A percentile compares a stretch with the other conserved stretches of the same genome.
Conservation (phyloP, 2,113 vertebrate genomes). For the Hystrix brachyura region DNA sequence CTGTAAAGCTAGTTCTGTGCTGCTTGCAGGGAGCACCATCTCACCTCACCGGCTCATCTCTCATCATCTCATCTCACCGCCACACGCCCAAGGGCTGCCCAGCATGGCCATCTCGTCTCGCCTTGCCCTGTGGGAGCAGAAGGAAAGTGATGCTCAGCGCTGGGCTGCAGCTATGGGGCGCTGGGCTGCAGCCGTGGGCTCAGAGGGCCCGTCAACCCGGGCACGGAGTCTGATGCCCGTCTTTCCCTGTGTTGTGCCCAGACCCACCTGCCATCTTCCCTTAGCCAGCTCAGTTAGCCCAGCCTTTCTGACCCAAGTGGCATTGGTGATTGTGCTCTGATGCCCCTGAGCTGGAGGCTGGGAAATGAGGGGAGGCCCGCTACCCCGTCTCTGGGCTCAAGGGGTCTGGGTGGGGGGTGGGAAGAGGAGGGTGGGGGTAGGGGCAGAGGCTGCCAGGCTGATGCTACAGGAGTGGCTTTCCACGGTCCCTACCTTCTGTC, state of each 20-base stretch:
- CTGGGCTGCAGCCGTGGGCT: not conserved
- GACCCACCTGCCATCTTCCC: not conserved
- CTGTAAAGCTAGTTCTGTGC: not conserved
- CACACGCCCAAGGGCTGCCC: not conserved
- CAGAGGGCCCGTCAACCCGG: not conserved
- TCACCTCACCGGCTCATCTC: not conserved
- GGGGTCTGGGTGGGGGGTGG: not conserved
- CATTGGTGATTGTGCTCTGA: not conserved
- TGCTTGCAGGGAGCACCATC: not conserved
- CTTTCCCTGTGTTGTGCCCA: too few species aligned
- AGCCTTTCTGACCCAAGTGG: not conserved
- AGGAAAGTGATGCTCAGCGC: constrained; percentile 91
- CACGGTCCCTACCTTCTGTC: not conserved
- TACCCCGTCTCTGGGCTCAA: rapidly evolving
- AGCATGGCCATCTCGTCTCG: constrained; percentile 97
- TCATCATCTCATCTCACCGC: not conserved
- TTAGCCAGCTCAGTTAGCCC: rapidly evolving
- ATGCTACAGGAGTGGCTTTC: not conserved
- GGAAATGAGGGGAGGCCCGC: not conserved
- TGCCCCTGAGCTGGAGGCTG: rapidly evolving
- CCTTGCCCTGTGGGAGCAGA: constrained; percentile 98
- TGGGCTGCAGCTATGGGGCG: too few species aligned
- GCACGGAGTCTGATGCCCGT: not conserved
- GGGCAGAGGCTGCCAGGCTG: not conserved
- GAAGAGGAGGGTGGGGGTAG: not conserved